Conservation (phyloP, 2,888 invertebrate species). For the Tortricodes alternella region DNA sequence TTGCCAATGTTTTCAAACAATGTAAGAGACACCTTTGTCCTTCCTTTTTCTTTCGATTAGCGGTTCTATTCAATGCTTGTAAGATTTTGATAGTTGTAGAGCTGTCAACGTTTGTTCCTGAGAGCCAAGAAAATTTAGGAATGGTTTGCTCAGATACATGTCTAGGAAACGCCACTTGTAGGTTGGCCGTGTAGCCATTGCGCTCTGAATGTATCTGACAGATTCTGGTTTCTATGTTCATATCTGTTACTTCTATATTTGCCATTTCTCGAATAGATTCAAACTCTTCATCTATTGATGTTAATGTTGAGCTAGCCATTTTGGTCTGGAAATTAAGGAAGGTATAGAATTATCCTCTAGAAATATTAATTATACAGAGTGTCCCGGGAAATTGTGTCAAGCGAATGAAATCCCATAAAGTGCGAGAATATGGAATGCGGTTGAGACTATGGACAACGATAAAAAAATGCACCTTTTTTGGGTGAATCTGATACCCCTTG, state of each 20-base stretch:
- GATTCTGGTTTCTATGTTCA: slow-evolving; percentile 82
- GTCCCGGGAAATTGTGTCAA: too few relatives aligned
- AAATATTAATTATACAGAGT: background rate
- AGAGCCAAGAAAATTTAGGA: slow-evolving; percentile 78
- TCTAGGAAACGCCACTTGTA: slow-evolving; percentile 84
- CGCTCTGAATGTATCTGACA: slow-evolving; percentile 83
- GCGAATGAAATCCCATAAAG: too few relatives aligned
- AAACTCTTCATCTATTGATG: slow-evolving; percentile 76
- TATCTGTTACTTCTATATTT: slow-evolving; percentile 79
- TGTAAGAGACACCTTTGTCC: slow-evolving; percentile 94
- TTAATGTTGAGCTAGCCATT: slow-evolving; percentile 57
- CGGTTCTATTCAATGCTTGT: slow-evolving; percentile 91
- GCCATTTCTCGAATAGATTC: slow-evolving; percentile 79
- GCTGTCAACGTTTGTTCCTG: slow-evolving; percentile 85
- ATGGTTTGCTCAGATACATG: slow-evolving; percentile 72
- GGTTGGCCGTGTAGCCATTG: slow-evolving; percentile 78
- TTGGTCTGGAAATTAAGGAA: slow-evolving; percentile 59
- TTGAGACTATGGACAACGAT: too few relatives aligned
- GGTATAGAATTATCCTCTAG: too few relatives aligned
- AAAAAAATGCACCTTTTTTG: too few relatives aligned
- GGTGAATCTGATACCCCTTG: too few relatives aligned
- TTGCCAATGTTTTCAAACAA: slow-evolving; percentile 85
- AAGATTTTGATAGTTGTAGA: slow-evolving; percentile 87
- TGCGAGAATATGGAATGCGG: too few relatives aligned
- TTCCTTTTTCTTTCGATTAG: slow-evolving; percentile 91